Evolutionary conservation across 2,797 vertebrate species (phyloP).

Genomic region (Muscicapa comitata): DNA sequence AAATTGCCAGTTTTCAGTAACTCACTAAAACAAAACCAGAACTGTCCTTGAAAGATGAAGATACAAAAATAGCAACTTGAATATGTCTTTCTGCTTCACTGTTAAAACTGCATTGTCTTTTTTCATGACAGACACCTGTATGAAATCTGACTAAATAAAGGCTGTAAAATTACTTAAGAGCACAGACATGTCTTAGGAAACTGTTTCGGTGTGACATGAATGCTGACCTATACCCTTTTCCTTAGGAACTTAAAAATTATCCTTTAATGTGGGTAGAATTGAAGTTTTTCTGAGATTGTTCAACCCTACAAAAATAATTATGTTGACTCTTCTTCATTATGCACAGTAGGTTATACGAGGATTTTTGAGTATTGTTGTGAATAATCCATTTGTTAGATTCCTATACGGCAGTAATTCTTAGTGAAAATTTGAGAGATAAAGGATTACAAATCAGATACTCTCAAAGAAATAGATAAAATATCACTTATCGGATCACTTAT

Average conservation of each 20-base stretch:
- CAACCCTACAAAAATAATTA: not conserved
- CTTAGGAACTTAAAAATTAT: not conserved
- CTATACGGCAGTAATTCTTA: not conserved
- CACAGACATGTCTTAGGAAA: not conserved
- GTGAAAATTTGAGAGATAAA: not conserved
- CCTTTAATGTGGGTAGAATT: not conserved
- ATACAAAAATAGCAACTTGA: constrained; percentile 44
- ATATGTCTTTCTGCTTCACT: constrained; percentile 31
- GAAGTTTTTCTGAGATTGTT: not conserved
- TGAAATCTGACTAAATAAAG: constrained; percentile 41
- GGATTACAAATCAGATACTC: not conserved
- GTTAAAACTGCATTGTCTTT: constrained; percentile 52
- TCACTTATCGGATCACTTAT: not conserved
- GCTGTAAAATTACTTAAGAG: not conserved
- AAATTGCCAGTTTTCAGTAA: not conserved
- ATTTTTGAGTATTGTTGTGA: not conserved
- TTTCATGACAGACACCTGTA: constrained; percentile 7
- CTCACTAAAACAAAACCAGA: constrained; percentile 42
- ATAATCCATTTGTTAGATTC: fast-evolving
- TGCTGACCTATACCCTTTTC: not conserved
- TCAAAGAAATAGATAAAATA: not conserved
- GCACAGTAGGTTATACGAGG: not conserved
- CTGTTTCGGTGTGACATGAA: not conserved
- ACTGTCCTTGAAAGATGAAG: constrained; percentile 58
- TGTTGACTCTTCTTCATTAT: not conserved